A percentile compares a stretch with the other conserved stretches of the same genome.
Conservation (phyloP, 2,888 invertebrate species). For the Arctia plantaginis region DNA sequence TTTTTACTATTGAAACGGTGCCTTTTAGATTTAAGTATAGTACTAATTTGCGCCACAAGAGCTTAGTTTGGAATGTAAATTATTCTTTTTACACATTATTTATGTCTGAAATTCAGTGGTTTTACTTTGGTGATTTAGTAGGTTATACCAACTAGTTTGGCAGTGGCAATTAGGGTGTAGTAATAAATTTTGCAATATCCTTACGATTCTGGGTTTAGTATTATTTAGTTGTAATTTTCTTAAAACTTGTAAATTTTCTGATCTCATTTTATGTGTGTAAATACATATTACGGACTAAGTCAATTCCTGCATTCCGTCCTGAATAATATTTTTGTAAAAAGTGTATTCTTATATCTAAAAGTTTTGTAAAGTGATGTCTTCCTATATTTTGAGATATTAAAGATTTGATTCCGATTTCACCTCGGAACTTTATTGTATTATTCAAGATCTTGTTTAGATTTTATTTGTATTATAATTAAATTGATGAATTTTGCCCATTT, state of each 20-base stretch:
- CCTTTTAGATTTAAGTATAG: conserved; percentile 58
- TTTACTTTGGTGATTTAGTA: conserved; percentile 20
- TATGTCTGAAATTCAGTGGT: conserved; percentile 38
- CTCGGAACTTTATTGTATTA: conserved; percentile 45
- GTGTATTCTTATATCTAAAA: conserved; percentile 42
- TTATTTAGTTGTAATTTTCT: conserved; percentile 60
- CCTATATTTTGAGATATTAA: conserved; percentile 39
- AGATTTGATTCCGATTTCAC: conserved; percentile 30
- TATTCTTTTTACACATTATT: conserved; percentile 26
- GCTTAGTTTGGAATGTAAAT: conserved; percentile 16
- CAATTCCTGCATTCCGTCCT: conserved; percentile 63
- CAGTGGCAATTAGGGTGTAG: conserved; percentile 44
- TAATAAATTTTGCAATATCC: conserved; percentile 51
- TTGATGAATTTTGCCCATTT: conserved; percentile 32
- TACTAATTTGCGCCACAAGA: conserved; percentile 21
- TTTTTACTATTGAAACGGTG: conserved; percentile 67
- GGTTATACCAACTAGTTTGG: conserved; percentile 24
- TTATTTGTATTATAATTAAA: conserved; percentile 56
- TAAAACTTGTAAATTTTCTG: conserved; percentile 79
- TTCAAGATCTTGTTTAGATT: conserved; percentile 52
- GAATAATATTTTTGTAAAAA: conserved; percentile 41
- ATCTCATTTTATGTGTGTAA: conserved; percentile 80
- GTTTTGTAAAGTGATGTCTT: conserved; percentile 55
- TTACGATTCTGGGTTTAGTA: conserved; percentile 58
- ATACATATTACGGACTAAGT: conserved; percentile 66